phyloP scores from a whole-genome alignment of 64 coral and sea anemone species.

The Pocillopora verrucosa region DNA sequence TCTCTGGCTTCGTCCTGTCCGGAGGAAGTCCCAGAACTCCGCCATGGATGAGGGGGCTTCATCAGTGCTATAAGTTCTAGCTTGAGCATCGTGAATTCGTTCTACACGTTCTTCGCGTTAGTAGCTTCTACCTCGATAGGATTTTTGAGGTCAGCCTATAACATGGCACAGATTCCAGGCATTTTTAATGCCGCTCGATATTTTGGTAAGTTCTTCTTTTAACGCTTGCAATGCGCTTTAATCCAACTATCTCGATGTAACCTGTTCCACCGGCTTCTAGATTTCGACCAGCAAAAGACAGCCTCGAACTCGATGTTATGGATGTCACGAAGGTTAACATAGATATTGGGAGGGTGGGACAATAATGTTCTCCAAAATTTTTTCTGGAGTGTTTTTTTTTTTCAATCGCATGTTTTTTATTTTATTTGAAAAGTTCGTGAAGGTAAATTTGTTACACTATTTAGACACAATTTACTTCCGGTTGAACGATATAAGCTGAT shows the following conservation, averaged over 20 bases:
- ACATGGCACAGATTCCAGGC: constrained; percentile 11
- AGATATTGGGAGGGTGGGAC: background rate
- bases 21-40: constrained; percentile 18
- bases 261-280: background rate
- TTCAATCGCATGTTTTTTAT: background rate
- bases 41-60: constrained; percentile 3
- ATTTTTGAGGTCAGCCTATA: constrained; percentile 16
- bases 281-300: background rate
- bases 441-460: background rate
- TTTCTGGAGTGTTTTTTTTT: background rate
- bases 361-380: background rate
- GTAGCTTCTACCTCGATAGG: constrained; percentile 15
- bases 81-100: constrained; percentile 25
- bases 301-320: background rate
- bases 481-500: background rate
- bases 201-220: constrained; percentile 23
- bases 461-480: constrained; percentile 25
- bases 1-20: constrained; percentile 33
- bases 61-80: background rate
- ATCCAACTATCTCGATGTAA: background rate
- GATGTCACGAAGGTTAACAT: background rate
- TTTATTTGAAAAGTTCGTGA: background rate
- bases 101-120: background rate
- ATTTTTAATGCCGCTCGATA: constrained; percentile 14
- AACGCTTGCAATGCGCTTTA: background rate